Base-by-base conservation (phyloP, 2,888 invertebrate genomes). In the Tetrapedia diversipes region DNA sequence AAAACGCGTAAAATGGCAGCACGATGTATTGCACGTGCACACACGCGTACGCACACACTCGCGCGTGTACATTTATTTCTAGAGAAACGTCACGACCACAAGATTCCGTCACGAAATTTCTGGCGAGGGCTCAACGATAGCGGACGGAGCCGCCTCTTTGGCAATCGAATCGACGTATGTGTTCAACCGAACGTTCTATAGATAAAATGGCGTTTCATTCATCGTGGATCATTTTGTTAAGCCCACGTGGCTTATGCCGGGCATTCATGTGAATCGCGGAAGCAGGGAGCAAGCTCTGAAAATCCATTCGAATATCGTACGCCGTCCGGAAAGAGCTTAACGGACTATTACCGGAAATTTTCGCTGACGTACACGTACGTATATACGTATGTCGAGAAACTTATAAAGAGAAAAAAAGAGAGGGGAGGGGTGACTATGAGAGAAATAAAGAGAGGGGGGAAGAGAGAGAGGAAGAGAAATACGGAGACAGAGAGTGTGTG, bases 141-240 rank as follows among this genome's bases (percentile, higher is more conserved):
- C 47, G 51, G 57, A 60, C 43, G 61, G 61, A 1, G 29, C 16
- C 10, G 8, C 10, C 29, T 49, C 56, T 72, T 49, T 53, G 63
- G 53, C 65, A 24, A n/a, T 11, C 32, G 71, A 47, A 54, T 64
- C 63, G 77, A 56, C 53, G 32, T 45, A 11, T n/a, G n/a, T n/a
- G n/a, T 61, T 51, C 53, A 24, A 51, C 11, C 56, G 37, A 41
- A 39, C 59, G 39, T 47, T 64, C 63, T 61, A 67, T 64, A 53
- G 70, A 76, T 57, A 49, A 29, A 71, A 59, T 60, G 57, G 60
- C 63, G 68, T 85, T 86, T 86, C 86, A 87, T 88, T 87, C 85
- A 85, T 86, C 85, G 82, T 77, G 79, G 77, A 81, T 84, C 85
- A 78, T 85, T 83, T 85, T 67, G 80, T 73, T 69, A 78, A 80